A percentile compares a stretch with the other conserved stretches of the same genome.
These are phyloP conservation scores for Melanostigma gelatinosum DNA, from an alignment of 2,113 vertebrate species.

Conservation along the genomic window DNA sequence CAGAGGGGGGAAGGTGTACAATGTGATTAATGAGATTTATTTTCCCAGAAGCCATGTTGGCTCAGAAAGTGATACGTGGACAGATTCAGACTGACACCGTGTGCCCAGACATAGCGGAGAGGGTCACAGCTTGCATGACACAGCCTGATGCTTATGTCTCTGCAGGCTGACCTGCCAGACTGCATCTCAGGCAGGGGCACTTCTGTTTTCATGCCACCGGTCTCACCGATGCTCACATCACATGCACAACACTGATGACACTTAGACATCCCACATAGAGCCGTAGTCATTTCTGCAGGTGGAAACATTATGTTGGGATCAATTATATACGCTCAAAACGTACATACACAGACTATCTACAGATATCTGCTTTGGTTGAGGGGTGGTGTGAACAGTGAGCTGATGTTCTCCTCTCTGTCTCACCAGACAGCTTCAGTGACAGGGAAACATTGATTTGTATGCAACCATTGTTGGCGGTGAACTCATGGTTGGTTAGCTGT, in stretches of 20 bases:
- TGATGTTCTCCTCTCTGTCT: background rate
- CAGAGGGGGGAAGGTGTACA: slow-evolving; percentile 2
- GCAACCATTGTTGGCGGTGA: background rate
- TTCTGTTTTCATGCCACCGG: slow-evolving; percentile 57
- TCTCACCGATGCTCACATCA: slow-evolving; percentile 46
- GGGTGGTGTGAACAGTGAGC: background rate
- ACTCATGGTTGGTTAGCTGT: background rate
- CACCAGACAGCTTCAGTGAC: background rate
- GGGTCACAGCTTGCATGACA: slow-evolving; percentile 66
- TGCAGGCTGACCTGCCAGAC: slow-evolving; percentile 72
- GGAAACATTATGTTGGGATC: slow-evolving; percentile 30
- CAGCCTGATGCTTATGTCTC: slow-evolving; percentile 66
- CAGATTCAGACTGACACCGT: slow-evolving; percentile 72
- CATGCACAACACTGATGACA: slow-evolving; percentile 48
- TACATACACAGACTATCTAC: background rate
- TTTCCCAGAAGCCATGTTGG: slow-evolving; percentile 65
- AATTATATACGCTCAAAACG: slow-evolving; percentile 4
- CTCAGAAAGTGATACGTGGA: slow-evolving; percentile 61
- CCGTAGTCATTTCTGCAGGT: slow-evolving; percentile 42
- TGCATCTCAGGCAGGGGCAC: slow-evolving; percentile 61
- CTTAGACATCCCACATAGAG: slow-evolving; percentile 26
- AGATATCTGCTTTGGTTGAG: background rate
- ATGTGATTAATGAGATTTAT: slow-evolving; percentile 65
- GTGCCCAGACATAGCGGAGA: slow-evolving; percentile 61
- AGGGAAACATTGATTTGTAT: background rate